Base-by-base conservation (phyloP, 2,797 vertebrate genomes). In the Aeoliscus strigatus region DNA sequence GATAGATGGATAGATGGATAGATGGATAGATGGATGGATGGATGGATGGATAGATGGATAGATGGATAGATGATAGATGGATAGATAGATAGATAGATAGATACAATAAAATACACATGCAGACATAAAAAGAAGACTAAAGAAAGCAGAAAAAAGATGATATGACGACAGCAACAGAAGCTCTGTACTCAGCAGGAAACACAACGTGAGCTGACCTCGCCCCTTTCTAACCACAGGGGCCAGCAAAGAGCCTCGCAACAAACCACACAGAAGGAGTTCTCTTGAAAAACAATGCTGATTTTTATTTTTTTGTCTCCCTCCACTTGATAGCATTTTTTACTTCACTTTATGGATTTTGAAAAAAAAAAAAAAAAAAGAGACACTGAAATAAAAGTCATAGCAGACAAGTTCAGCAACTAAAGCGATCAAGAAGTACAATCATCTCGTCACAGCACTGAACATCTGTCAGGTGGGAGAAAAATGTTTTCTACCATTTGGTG, bases 261-360 rank as follows among this genome's bases (percentile, higher is more conserved):
- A 77, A 69, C 29, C 68, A 70, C 68, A 70, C 62, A 49, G 28
- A 41, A 43, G 23, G 21, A 34, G 12, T 50, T 80, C 33, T 79
- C 75, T 83, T 88, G n/a, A 87, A 86, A 86, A 90, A 88, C 85
- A 86, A 88, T 86, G 80, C 55, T 60, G 43, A 47, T 58, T 79
- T 88, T 83, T 83, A 71, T 42, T 69, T 67, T 73, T 82, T 77
- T 70, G 59, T 69, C 69, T 77, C 70, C 70, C 73, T 74, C 79
- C 71, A 71, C 76, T 84, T 79, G 55, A 77, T 75, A 75, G 71
- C 49, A 80, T 80, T 79, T 84, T 74, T 66, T 79, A 69, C 66
- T 84, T 58, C 77, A 75, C 67, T 76, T 78, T 60, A 80, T 83
- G 82, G 78, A 80, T 82, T 84, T 76, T 55, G 48, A 75, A 78